Percentiles rank a stretch among this genome's conserved stretches.
Evolutionary conservation across 2,888 invertebrate species (phyloP).

Genomic region (Xylocampa areola): DNA sequence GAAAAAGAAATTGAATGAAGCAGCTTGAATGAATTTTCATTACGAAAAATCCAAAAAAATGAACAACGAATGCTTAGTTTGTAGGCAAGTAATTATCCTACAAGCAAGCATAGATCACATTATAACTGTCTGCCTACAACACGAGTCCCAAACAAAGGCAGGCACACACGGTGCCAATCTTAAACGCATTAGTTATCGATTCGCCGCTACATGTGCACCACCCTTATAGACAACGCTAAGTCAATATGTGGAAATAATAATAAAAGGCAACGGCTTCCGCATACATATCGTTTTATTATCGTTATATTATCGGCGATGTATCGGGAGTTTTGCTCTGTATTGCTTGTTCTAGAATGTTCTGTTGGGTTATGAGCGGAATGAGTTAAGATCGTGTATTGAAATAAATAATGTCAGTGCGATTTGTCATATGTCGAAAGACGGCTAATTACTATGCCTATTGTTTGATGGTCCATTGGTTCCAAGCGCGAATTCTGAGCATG

Average conservation of each 20-base stretch:
- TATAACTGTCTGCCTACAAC: background rate
- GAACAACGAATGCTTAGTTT: no score
- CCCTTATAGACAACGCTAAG: conserved; percentile 80
- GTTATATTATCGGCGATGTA: conserved; percentile 73
- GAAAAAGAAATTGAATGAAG: no score
- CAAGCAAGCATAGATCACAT: background rate
- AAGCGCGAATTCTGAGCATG: no score
- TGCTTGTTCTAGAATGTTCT: conserved; percentile 27
- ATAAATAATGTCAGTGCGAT: no score
- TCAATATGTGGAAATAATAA: conserved; percentile 89
- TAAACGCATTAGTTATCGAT: conserved; percentile 62
- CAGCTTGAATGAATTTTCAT: no score
- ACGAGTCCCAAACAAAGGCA: conserved; percentile 11
- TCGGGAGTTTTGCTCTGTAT: conserved; percentile 55
- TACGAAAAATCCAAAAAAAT: no score
- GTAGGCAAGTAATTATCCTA: conserved; percentile 3
- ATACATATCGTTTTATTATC: conserved; percentile 84
- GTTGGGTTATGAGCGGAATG: conserved; percentile 5
- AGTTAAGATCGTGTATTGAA: conserved; percentile 6
- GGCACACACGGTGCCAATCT: conserved; percentile 49
- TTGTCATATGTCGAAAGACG: background rate
- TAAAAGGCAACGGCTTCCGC: conserved; percentile 82
- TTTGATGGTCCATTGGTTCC: no score
- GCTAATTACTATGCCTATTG: no score
- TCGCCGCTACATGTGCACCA: conserved; percentile 52